Conservation (phyloP, 2,797 vertebrate species). For the Pangasius mekongensis region DNA sequence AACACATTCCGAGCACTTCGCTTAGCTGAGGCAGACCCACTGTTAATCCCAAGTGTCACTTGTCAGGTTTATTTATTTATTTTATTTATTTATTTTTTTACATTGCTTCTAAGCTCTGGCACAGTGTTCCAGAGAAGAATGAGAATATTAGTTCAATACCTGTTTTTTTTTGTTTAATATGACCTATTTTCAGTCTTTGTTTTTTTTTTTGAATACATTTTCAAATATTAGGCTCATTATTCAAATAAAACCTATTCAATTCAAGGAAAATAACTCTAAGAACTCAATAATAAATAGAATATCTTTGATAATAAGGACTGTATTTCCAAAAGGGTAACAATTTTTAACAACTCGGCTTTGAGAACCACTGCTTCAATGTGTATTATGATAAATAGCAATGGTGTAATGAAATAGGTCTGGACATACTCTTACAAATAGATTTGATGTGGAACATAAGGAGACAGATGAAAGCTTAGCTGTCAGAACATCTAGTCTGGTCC, state of each 20-base stretch:
- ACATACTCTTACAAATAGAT: not conserved
- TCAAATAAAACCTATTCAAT: not conserved
- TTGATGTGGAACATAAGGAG: not conserved
- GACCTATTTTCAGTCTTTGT: too few relatives aligned
- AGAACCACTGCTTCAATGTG: not conserved
- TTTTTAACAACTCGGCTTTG: not conserved
- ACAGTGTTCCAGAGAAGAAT: not conserved
- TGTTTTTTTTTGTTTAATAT: not conserved
- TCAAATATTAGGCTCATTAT: not conserved
- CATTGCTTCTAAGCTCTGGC: not conserved
- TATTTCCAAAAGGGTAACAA: too few relatives aligned
- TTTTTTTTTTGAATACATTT: not conserved
- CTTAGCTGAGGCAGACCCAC: not conserved
- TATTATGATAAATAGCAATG: not conserved
- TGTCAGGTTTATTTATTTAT: not conserved
- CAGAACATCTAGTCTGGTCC: not conserved
- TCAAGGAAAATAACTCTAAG: not conserved
- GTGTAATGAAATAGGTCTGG: not conserved
- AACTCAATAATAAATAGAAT: not conserved
- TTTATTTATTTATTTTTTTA: too few relatives aligned
- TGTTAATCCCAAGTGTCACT: not conserved
- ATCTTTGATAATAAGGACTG: not conserved
- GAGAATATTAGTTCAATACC: not conserved
- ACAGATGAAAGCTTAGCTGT: not conserved
- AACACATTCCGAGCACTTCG: not conserved